A percentile compares a stretch with the other conserved stretches of the same genome.
Evolutionary conservation across 2,797 vertebrate genomes (phyloP).

Genomic region (Xenops minutus): DNA sequence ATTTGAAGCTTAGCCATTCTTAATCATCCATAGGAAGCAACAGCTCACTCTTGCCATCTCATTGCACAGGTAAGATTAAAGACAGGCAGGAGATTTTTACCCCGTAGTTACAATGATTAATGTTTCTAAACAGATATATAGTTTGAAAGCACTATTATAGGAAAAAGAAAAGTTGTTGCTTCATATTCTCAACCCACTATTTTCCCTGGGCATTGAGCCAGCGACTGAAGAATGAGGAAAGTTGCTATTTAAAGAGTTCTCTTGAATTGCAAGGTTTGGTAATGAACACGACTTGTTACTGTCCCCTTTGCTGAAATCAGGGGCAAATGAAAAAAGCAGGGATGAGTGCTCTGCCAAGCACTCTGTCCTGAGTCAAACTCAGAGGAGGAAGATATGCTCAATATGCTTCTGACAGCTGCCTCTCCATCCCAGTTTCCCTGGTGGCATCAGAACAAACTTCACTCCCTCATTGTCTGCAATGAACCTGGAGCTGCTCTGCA

Average conservation of each 20-base stretch:
- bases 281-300: slow-evolving; percentile 8
- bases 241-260: slow-evolving; percentile 56
- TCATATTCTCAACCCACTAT: slow-evolving; percentile 48
- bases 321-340: neutral
- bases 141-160: slow-evolving; percentile 52
- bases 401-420: neutral
- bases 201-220: slow-evolving; percentile 61
- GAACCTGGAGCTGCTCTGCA: neutral
- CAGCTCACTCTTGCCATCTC: slow-evolving; percentile 15
- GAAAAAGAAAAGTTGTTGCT: slow-evolving; percentile 41
- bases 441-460: neutral
- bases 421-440: neutral
- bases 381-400: neutral
- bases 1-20: slow-evolving; percentile 14
- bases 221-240: slow-evolving; percentile 4
- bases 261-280: slow-evolving; percentile 31
- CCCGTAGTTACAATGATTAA: slow-evolving; percentile 44
- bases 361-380: neutral
- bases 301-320: neutral
- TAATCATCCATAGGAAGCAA: slow-evolving; percentile 18
- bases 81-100: slow-evolving; percentile 49
- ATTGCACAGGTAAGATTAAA: slow-evolving; percentile 30
- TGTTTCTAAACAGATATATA: slow-evolving; percentile 63
- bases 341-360: neutral
- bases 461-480: neutral